Evolutionary conservation across 2,888 invertebrate genomes (phyloP), one percentile per base, ranked within the genome.

Genomic region (Ceramica pisi): DNA sequence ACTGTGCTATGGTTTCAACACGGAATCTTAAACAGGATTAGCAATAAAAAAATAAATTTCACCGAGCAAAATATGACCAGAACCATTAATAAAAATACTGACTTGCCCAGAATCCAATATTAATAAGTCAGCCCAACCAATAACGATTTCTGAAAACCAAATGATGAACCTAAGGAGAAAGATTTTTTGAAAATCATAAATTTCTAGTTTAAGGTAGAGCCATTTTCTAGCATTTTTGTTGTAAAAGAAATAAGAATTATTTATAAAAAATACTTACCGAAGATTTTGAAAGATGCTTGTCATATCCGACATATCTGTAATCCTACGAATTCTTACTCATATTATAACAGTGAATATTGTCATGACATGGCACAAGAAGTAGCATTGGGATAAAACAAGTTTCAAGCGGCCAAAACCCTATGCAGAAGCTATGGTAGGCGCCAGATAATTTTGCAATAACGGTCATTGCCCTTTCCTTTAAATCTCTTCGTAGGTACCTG

Each of bases 171-270:
- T 46, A 26, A n/a, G 38, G 48, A 60, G 19, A 35, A 56, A n/a
- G n/a, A n/a, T n/a, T n/a, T n/a, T n/a, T n/a, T n/a, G 57, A 1
- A 26, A 26, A 3, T 3, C 21, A 41, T 21, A 4, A 16, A 19
- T 50, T 46, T 23, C 1, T 67, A 59, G 51, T 44, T 56, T 57
- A 75, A 19, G 5, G 19, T 55, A 63, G 57, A 64, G 50, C 46
- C 55, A 51, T 31, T 6, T 71, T 38, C n/a, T 55, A 70, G 26
- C 31, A 31, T 31, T 6, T 31, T 31, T 31, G 5, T 31, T 35
- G 26, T 53, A 38, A 31, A 46, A 38, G 6, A 51, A 59, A 4
- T 41, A 21, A 26, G 2, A 48, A 19, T 53, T 59, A 19, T 67
- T 56, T 50, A 56, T 56, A 4, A 38, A 38, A 0, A 21, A 7